Base-by-base conservation (phyloP, 2,888 invertebrate genomes). In the Mystacides longicornis region DNA sequence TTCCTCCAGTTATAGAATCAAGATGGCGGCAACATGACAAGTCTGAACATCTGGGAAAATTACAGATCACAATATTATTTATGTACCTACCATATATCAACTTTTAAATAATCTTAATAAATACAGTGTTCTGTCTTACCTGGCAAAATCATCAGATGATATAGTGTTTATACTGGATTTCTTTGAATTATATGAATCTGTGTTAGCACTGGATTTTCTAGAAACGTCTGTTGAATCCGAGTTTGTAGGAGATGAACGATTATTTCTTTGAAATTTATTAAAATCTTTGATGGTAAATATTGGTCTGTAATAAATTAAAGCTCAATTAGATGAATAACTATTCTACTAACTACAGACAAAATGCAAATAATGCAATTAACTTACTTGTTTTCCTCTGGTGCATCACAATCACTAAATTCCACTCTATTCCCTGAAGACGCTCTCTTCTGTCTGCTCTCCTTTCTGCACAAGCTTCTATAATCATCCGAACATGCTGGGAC, bases 401-500 rank as follows among this genome's bases (percentile, higher is more conserved):
- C 33, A 9, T 55, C 57, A 45, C 57, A 54, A 22, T 59, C 52
- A 9, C 46, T 51, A 22, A 51, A 59, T 9, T 71, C 72, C 1
- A 73, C 71, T 62, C 72, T 68, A 23, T 66, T 50, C 23, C 27
- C 45, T 2, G 49, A 42, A n/a, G 54, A 54, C 11, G 33, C 65
- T 1, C 69, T 63, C 2, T 72, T 72, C 1, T 62, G 55, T 9
- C 59, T 19, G 9, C 69, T 66, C 1, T 67, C 68, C 55, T 65
- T 69, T 51, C 68, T 67, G 21, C 57, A 57, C 53, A 68, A 68
- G 18, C 69, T 19, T 5, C 66, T 65, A 51, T 71, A 69, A 50
- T 73, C 73, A 4, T 70, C 71, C 1, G 74, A 71, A 55, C 77
- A 77, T 1, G 75, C 77, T 1, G 77, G 77, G 2, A 78, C 77